These are phyloP conservation scores for Podilymbus podiceps DNA, from an alignment of 2,113 vertebrate species.

Conservation along the genomic window DNA sequence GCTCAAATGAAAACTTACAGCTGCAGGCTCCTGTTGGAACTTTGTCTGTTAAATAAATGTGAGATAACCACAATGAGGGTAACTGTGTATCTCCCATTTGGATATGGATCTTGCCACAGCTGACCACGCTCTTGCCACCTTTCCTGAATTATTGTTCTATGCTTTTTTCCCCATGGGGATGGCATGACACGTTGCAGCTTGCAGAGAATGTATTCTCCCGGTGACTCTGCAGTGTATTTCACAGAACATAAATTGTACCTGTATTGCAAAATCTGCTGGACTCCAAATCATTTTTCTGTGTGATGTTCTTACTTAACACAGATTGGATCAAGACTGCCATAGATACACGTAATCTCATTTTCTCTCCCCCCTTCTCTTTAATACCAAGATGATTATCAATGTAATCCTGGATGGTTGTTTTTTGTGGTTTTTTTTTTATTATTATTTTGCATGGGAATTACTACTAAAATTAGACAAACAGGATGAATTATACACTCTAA, in stretches of 20 bases:
- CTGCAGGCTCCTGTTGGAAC: neutral
- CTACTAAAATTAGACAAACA: conserved; percentile 11
- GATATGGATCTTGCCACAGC: neutral
- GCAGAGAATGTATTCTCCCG: neutral
- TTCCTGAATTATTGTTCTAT: neutral
- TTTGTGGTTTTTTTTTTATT: too few species aligned
- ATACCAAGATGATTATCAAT: neutral
- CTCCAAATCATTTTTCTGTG: neutral
- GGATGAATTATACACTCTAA: neutral
- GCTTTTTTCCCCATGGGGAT: neutral
- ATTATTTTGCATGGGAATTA: neutral
- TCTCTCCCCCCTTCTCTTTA: neutral
- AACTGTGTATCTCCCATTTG: neutral
- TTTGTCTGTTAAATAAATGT: neutral
- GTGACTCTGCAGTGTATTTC: neutral
- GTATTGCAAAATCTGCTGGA: neutral
- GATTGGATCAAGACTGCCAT: neutral
- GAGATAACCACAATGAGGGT: neutral
- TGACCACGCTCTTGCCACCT: neutral
- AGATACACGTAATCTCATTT: neutral
- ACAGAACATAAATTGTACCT: neutral
- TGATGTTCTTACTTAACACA: neutral
- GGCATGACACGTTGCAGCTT: neutral
- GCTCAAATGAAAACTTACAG: conserved; percentile 5
- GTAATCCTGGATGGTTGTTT: neutral